Evolutionary conservation across 2,888 invertebrate genomes (phyloP).

Genomic region (Agonopterix alstromeriana): DNA sequence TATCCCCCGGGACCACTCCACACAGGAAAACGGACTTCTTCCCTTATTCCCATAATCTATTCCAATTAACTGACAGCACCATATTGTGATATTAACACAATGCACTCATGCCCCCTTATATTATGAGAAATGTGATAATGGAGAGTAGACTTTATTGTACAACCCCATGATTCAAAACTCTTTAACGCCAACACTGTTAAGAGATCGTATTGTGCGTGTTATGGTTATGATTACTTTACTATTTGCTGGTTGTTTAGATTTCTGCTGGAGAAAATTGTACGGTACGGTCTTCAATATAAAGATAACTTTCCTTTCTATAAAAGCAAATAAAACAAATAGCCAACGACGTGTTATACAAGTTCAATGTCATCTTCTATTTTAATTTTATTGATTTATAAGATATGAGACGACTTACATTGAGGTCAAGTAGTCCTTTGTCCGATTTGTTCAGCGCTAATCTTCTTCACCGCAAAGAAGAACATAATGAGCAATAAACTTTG

Average conservation of each 20-base stretch:
- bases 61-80: slow-evolving; percentile 77
- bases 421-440: too few relatives aligned
- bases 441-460: too few relatives aligned
- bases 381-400: slow-evolving; percentile 4
- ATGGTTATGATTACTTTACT: slow-evolving; percentile 38
- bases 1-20: slow-evolving; percentile 60
- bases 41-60: slow-evolving; percentile 76
- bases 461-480: too few relatives aligned
- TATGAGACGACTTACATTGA: slow-evolving; percentile 5
- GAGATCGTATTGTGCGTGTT: slow-evolving; percentile 48
- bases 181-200: slow-evolving; percentile 31
- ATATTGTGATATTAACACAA: slow-evolving; percentile 76
- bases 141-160: slow-evolving; percentile 18
- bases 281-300: background rate
- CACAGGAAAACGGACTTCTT: slow-evolving; percentile 44
- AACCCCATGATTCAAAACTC: slow-evolving; percentile 17
- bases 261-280: slow-evolving; percentile 1
- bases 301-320: too few relatives aligned
- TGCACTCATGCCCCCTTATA: slow-evolving; percentile 45
- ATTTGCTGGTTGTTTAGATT: slow-evolving; percentile 11
- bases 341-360: background rate
- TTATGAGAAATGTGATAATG: slow-evolving; percentile 18
- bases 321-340: too few relatives aligned
- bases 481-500: too few relatives aligned
- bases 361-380: slow-evolving; percentile 4